phyloP scores from a whole-genome alignment of 1,140 invertebrate species.

The Leptopilina clavipes region DNA sequence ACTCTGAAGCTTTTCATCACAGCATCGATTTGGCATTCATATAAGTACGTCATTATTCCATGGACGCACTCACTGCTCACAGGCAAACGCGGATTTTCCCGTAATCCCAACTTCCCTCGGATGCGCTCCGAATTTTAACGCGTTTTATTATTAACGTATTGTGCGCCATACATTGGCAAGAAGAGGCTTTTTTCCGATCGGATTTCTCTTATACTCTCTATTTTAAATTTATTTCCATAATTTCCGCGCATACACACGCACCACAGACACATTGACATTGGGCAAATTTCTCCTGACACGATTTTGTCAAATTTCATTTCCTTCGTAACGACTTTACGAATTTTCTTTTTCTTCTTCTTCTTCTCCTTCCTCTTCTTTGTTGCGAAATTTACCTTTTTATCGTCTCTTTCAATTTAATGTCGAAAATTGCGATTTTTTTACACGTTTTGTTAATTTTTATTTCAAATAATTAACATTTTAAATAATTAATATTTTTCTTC shows the following conservation, averaged over 20 bases:
- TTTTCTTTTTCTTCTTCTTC: too few species aligned
- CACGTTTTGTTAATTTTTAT: too few species aligned
- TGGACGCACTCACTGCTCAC: slow-evolving; percentile 30
- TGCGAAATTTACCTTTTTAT: too few species aligned
- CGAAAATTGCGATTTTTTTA: too few species aligned
- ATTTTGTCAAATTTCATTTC: not conserved
- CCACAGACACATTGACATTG: not conserved
- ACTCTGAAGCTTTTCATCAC: slow-evolving; percentile 28
- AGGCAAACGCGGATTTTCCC: slow-evolving; percentile 33
- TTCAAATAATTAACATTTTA: too few species aligned
- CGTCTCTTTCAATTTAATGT: too few species aligned
- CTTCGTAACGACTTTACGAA: too few species aligned
- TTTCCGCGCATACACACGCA: not conserved
- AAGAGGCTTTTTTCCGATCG: slow-evolving; percentile 25
- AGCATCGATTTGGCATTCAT: slow-evolving; percentile 33
- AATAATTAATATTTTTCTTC: too few species aligned
- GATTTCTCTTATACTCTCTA: slow-evolving; percentile 13
- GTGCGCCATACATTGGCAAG: slow-evolving; percentile 26
- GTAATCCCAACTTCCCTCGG: slow-evolving; percentile 29
- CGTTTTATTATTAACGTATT: slow-evolving; percentile 35
- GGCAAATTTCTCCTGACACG: not conserved
- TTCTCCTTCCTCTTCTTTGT: too few species aligned
- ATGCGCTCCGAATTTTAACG: slow-evolving; percentile 34
- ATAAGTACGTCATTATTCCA: slow-evolving; percentile 33
- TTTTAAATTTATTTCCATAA: slow-evolving; percentile 24